Base-by-base conservation (phyloP, 2,797 vertebrate species). In the Platalea minor region DNA sequence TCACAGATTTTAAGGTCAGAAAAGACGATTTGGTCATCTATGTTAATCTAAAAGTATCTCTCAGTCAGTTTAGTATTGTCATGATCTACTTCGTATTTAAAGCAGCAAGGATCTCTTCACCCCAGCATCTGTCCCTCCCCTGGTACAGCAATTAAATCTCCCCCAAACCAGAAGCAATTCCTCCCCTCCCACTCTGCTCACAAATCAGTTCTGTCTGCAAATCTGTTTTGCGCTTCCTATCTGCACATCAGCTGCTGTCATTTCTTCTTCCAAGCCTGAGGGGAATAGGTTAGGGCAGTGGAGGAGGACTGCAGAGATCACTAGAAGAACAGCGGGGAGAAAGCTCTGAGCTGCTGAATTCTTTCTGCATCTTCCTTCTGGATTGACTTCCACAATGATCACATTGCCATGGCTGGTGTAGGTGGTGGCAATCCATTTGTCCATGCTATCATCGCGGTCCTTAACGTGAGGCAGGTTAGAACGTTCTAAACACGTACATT, bases 401-500 rank as follows among this genome's bases (percentile, higher is more conserved):
- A 24, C 16, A 10, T 15, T 17, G 26, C 35, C 41, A 9, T 12
- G 16, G 28, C 26, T 33, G 33, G 33, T 29, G 48, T 16, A 45
- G 39, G 45, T 48, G 64, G 50, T 37, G n/a, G 37, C 60, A 41
- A 33, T 25, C 54, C 76, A 24, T 14, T 18, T 26, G 16, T 20
- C 45, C 20, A 13, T 15, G 20, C 28, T 45, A 19, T 9, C 1
- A 19, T 8, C 1, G 0, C 28, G 53, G 60, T 25, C 45, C 29
- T 64, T 17, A 70, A 14, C 0, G 14, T 17, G 23, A 72, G 54
- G 31, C 50, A 53, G 19, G 15, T 17, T 11, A 80, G 57, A 80
- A 29, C 59, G 25, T 60, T 21, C 50, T 35, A 18, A 57, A 33
- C 1, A 5, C 3, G 19, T 33, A 23, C 13, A 85, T 46, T 11